phyloP scores from a whole-genome alignment of 2,113 vertebrate species.

The Pungitius pungitius region DNA sequence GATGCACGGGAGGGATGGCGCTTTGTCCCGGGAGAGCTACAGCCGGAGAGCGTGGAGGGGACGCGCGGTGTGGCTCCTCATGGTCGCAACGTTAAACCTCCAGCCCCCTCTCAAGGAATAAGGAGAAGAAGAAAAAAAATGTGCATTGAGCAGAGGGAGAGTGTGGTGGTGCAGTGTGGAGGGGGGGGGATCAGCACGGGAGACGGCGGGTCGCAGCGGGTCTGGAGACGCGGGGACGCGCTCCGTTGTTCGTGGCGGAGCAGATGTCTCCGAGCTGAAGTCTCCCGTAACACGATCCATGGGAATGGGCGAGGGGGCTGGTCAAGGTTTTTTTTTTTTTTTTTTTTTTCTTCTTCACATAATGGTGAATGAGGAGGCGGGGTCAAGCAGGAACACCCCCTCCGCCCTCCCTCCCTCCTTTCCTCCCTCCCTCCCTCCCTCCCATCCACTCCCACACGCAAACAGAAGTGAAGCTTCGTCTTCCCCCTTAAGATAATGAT shows the following conservation, averaged over 20 bases:
- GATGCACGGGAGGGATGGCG: conserved; percentile 24
- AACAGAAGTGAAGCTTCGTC: conserved; percentile 66
- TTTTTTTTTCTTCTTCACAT: conserved; percentile 26
- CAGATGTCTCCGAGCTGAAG: conserved; percentile 70
- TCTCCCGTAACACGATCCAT: conserved; percentile 78
- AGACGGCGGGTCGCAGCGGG: conserved; percentile 47
- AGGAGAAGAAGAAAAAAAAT: neutral
- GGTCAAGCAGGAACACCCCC: conserved; percentile 52
- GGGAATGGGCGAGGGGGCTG: conserved; percentile 77
- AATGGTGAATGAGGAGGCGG: conserved; percentile 57
- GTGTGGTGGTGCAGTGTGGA: conserved; percentile 9
- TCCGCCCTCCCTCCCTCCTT: neutral
- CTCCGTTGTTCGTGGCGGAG: conserved; percentile 64
- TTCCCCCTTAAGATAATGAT: conserved; percentile 25
- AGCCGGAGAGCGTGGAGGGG: conserved; percentile 43
- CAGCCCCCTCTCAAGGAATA: neutral
- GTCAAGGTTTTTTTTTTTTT: conserved; percentile 46
- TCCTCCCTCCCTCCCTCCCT: conserved; percentile 5
- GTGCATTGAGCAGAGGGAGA: conserved; percentile 8
- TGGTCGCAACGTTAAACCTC: conserved; percentile 38
- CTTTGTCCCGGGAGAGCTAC: conserved; percentile 23
- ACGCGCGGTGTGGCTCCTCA: conserved; percentile 51
- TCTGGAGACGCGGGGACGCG: conserved; percentile 62
- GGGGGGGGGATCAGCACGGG: conserved; percentile 34
- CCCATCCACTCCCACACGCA: conserved; percentile 45